These are phyloP conservation scores for Helleia helle DNA, from an alignment of 2,888 invertebrate species.

Conservation along the genomic window DNA sequence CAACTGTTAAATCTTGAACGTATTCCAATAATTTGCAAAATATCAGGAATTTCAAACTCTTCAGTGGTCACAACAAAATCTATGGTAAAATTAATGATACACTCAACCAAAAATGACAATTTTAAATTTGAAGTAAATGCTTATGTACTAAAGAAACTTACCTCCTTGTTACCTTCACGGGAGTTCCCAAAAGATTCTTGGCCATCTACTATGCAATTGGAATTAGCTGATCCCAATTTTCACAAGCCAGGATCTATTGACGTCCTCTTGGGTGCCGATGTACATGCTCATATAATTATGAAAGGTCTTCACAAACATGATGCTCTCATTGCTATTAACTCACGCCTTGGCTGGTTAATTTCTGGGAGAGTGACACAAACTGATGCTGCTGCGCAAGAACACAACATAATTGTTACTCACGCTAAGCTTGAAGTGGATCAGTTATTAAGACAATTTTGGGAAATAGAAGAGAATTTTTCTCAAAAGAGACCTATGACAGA, in stretches of 20 bases:
- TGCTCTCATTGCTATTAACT: slow-evolving; percentile 18
- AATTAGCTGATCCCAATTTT: slow-evolving; percentile 18
- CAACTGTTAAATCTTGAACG: slow-evolving; percentile 17
- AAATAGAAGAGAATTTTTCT: slow-evolving; percentile 24
- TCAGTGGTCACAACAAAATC: slow-evolving; percentile 18
- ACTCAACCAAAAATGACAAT: slow-evolving; percentile 6
- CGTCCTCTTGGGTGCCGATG: slow-evolving; percentile 20
- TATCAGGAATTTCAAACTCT: slow-evolving; percentile 19
- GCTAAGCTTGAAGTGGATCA: slow-evolving; percentile 18
- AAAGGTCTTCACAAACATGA: slow-evolving; percentile 18
- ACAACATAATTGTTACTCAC: slow-evolving; percentile 16
- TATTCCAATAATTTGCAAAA: slow-evolving; percentile 15
- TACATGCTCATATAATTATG: slow-evolving; percentile 18
- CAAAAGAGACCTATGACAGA: too few relatives aligned
- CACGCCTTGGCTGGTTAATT: slow-evolving; percentile 21
- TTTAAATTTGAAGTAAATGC: slow-evolving; percentile 12
- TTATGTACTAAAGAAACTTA: slow-evolving; percentile 18
- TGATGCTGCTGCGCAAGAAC: slow-evolving; percentile 9
- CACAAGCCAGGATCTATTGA: slow-evolving; percentile 20
- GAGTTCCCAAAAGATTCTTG: slow-evolving; percentile 13
- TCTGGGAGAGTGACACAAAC: slow-evolving; percentile 18
- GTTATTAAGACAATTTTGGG: slow-evolving; percentile 20
- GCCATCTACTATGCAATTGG: slow-evolving; percentile 13
- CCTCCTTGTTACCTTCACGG: not conserved
- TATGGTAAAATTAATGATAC: slow-evolving; percentile 16